These are phyloP conservation scores for cattle (Bos taurus) DNA, from an alignment of 2,113 vertebrate species.

Conservation along the genomic window DNA sequence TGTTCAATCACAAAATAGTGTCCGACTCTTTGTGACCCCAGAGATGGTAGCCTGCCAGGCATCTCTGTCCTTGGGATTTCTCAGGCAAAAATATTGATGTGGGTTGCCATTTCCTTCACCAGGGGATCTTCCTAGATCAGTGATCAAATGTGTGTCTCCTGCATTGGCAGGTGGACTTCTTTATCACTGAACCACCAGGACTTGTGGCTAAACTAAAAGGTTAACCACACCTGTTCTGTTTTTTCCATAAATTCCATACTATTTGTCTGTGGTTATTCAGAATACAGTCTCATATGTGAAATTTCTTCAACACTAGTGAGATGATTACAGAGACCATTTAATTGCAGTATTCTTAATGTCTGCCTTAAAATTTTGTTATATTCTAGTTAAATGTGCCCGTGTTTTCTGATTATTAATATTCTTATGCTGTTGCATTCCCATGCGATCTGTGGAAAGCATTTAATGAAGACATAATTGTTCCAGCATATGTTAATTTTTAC, in stretches of 20 bases:
- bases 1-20: neutral
- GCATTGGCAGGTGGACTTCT: neutral
- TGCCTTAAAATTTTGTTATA: constrained; percentile 29
- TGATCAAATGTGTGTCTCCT: neutral
- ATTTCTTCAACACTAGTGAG: constrained; percentile 3
- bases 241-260: neutral
- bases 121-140: neutral
- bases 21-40: neutral
- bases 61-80: neutral
- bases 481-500: constrained; percentile 25
- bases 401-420: constrained; percentile 34
- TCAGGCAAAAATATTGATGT: neutral
- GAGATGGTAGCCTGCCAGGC: neutral
- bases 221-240: neutral
- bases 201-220: neutral
- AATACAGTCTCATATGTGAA: neutral
- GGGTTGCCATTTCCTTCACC: neutral
- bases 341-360: constrained; percentile 28
- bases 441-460: neutral
- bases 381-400: constrained; percentile 3
- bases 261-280: constrained; percentile 1
- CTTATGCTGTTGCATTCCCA: neutral
- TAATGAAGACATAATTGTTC: constrained; percentile 46
- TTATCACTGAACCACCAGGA: neutral
- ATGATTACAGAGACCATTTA: constrained; percentile 24